phyloP scores from a whole-genome alignment of 2,113 vertebrate species.

The Panthera uncia region DNA sequence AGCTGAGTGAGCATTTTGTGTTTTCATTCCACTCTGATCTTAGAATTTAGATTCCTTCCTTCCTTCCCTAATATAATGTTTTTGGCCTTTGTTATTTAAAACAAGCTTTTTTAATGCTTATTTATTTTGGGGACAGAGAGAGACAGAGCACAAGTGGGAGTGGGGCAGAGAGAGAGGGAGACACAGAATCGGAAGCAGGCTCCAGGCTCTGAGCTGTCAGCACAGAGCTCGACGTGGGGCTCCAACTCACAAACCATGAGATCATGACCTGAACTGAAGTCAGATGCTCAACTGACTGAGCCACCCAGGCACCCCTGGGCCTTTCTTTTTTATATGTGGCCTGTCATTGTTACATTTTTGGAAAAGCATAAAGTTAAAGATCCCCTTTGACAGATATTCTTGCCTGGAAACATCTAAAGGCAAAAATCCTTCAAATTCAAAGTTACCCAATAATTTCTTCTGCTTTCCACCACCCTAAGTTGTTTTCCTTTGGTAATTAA shows the following conservation, averaged over 20 bases:
- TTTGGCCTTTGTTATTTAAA: neutral
- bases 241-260: too few species aligned
- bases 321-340: neutral
- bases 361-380: conserved; percentile 25
- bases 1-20: neutral
- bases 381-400: neutral
- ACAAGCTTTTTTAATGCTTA: too few species aligned
- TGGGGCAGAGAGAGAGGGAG: too few species aligned
- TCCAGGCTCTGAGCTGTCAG: too few species aligned
- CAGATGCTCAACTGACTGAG: too few species aligned
- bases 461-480: conserved; percentile 1
- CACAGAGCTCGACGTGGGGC: too few species aligned
- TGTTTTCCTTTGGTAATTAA: conserved; percentile 19
- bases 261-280: too few species aligned
- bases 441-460: neutral
- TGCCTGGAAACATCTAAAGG: neutral
- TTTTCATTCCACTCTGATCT: neutral
- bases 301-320: too few species aligned
- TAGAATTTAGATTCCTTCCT: neutral
- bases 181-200: too few species aligned
- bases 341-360: neutral
- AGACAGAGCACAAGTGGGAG: too few species aligned
- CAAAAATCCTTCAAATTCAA: conserved; percentile 29
- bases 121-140: too few species aligned
- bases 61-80: neutral